Evolutionary conservation across 1,140 invertebrate species (phyloP).

Genomic region (Eufriesea mexicana): DNA sequence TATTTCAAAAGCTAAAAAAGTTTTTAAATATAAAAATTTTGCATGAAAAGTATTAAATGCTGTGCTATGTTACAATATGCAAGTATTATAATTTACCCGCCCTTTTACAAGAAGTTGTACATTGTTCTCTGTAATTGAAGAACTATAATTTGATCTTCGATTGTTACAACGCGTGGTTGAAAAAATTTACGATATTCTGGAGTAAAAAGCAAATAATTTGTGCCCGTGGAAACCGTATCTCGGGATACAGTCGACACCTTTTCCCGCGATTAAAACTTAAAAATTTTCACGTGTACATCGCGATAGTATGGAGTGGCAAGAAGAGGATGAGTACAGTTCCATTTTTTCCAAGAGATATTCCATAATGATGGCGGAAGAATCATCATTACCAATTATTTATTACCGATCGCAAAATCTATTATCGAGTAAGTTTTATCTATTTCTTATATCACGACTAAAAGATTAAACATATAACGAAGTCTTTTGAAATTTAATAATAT

Average conservation of each 20-base stretch:
- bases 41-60: neutral
- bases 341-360: conserved; percentile 20
- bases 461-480: neutral
- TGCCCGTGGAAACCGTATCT: conserved; percentile 69
- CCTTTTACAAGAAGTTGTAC: neutral
- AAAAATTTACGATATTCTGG: neutral
- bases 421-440: conserved; percentile 41
- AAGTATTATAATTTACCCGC: neutral
- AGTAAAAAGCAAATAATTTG: conserved; percentile 60
- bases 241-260: conserved; percentile 57
- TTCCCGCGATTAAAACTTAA: conserved; percentile 42
- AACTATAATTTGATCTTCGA: conserved; percentile 4
- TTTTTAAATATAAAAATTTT: neutral
- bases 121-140: conserved; percentile 24
- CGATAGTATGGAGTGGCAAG: conserved; percentile 19
- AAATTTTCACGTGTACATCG: conserved; percentile 1
- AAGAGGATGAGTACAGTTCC: conserved; percentile 16
- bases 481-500: neutral
- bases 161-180: neutral
- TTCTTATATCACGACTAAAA: neutral
- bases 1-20: conserved; percentile 26
- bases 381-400: conserved; percentile 24
- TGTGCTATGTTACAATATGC: neutral
- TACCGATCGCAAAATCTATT: conserved; percentile 34
- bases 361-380: conserved; percentile 32